These are phyloP conservation scores for Notechis scutatus DNA, from an alignment of 2,113 vertebrate genomes.

Conservation along the genomic window DNA sequence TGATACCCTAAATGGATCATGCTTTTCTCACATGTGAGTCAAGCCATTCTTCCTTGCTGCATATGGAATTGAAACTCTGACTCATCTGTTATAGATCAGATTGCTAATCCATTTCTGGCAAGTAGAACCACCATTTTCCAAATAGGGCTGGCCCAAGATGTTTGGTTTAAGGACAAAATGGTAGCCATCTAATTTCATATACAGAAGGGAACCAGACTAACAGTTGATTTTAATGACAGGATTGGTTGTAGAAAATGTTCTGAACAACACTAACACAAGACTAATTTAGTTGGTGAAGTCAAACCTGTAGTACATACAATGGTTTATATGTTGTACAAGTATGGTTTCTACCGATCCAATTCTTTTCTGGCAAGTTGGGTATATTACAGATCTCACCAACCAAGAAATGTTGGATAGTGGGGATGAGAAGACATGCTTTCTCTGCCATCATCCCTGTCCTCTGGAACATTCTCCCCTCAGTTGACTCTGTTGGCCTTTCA, in stretches of 20 bases:
- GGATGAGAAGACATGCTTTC: neutral
- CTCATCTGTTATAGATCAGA: neutral
- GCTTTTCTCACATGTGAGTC: neutral
- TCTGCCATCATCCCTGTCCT: neutral
- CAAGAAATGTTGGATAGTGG: neutral
- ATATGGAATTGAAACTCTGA: neutral
- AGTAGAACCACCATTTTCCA: neutral
- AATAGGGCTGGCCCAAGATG: neutral
- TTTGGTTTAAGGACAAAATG: neutral
- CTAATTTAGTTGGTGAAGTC: neutral
- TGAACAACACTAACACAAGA: neutral
- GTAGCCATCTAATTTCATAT: neutral
- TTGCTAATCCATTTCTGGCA: neutral
- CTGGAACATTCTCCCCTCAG: neutral
- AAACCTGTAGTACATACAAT: neutral
- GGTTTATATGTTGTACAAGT: neutral
- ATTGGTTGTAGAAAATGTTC: neutral
- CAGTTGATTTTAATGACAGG: neutral
- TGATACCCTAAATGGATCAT: neutral
- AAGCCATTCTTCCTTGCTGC: neutral
- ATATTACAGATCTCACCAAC: neutral
- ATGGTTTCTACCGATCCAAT: neutral
- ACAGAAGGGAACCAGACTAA: neutral
- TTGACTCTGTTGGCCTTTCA: neutral
- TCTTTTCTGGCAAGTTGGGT: neutral